Evolutionary conservation across 2,113 vertebrate species (phyloP).

Genomic region (Chloroceryle aenea): DNA sequence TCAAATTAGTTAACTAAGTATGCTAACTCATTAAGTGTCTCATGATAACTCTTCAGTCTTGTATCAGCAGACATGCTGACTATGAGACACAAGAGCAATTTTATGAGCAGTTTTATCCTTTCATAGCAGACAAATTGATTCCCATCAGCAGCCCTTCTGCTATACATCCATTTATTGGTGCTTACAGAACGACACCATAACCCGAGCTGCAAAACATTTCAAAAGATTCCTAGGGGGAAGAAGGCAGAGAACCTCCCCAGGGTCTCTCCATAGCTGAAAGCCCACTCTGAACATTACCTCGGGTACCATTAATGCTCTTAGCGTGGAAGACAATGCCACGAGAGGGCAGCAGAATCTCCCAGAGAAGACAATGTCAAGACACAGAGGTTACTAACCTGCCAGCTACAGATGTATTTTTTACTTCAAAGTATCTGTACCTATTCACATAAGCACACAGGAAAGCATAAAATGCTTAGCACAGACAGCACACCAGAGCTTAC

Average conservation of each 20-base stretch:
- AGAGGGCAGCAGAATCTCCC: constrained; percentile 53
- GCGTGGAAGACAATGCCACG: rapidly evolving
- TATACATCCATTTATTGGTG: no score
- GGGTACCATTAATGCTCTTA: rapidly evolving
- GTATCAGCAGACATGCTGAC: background rate
- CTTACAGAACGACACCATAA: rapidly evolving
- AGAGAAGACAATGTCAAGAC: rapidly evolving
- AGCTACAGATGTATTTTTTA: background rate
- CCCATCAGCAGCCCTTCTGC: background rate
- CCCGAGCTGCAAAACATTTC: background rate
- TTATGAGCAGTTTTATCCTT: background rate
- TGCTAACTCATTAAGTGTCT: background rate
- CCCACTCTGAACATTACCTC: background rate
- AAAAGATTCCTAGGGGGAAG: background rate
- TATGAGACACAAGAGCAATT: background rate
- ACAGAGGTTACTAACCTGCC: background rate
- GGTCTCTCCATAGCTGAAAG: background rate
- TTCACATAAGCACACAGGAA: background rate
- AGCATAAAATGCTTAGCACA: background rate
- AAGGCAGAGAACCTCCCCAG: background rate
- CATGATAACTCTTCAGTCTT: background rate
- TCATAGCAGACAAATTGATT: background rate
- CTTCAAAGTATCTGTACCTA: background rate
- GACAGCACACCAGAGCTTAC: background rate
- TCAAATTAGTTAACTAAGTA: background rate